Percentiles rank a stretch among this genome's conserved stretches.
Evolutionary conservation across 92 coral and sea anemone genomes (phyloP).

Genomic region (Paragorgia papillata): DNA sequence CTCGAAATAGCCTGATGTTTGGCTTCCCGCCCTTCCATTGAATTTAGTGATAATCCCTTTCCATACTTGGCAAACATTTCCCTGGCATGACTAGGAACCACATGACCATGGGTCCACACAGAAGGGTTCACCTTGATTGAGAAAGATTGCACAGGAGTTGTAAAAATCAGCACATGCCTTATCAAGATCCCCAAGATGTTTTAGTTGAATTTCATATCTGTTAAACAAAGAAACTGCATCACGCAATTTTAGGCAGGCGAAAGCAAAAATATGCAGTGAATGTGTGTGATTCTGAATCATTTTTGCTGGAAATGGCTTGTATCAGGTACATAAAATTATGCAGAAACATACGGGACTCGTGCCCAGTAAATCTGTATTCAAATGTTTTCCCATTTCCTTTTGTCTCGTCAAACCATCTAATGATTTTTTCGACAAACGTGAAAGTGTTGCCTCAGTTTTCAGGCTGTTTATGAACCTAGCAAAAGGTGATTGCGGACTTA

Average conservation of each 20-base stretch:
- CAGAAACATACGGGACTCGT: conserved; percentile 62
- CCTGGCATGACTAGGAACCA: too few relatives aligned
- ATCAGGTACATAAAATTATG: conserved; percentile 62
- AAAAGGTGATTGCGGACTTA: too few relatives aligned
- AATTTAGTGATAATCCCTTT: too few relatives aligned
- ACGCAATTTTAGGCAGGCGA: conserved; percentile 34
- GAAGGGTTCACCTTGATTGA: background rate
- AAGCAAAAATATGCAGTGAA: conserved; percentile 57
- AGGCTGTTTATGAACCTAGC: too few relatives aligned
- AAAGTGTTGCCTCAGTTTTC: too few relatives aligned
- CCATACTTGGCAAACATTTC: too few relatives aligned
- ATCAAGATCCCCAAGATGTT: conserved; percentile 40
- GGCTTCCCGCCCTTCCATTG: too few relatives aligned
- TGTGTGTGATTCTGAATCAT: too few relatives aligned
- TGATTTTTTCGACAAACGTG: conserved; percentile 35
- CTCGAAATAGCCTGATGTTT: too few relatives aligned
- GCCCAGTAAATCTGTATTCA: conserved; percentile 60
- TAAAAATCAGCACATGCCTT: conserved; percentile 43
- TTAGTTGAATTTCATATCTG: conserved; percentile 22
- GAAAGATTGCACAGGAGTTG: conserved; percentile 41
- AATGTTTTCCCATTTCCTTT: conserved; percentile 54
- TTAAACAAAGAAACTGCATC: conserved; percentile 42
- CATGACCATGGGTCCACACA: conserved; percentile 17
- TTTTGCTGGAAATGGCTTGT: conserved; percentile 47
- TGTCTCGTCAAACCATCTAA: conserved; percentile 57